Evolutionary conservation across 2,797 vertebrate genomes (phyloP).

Genomic region (Phoeniculus purpureus): DNA sequence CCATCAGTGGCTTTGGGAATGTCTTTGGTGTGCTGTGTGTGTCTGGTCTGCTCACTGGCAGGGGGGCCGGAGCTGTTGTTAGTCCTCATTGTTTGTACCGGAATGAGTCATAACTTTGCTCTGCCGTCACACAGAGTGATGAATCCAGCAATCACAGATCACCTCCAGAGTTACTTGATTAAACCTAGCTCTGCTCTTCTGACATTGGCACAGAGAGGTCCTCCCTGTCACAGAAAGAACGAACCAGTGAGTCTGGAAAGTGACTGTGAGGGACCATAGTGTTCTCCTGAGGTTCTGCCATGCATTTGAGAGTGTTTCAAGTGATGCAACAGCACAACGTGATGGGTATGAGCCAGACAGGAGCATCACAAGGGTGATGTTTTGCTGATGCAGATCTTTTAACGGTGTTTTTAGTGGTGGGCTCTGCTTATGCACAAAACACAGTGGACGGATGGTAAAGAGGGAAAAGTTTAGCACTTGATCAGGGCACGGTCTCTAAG

Average conservation of each 20-base stretch:
- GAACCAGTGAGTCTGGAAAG: not conserved
- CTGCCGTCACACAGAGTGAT: not conserved
- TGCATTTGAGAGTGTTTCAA: not conserved
- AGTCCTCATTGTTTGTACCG: not conserved
- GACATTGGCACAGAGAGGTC: not conserved
- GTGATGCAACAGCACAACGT: not conserved
- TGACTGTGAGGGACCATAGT: not conserved
- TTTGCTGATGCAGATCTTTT: not conserved
- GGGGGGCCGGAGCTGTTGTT: not conserved
- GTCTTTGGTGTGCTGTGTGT: not conserved
- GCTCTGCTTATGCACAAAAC: not conserved
- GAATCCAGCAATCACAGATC: not conserved
- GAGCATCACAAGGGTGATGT: not conserved
- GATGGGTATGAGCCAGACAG: not conserved
- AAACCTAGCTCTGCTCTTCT: not conserved
- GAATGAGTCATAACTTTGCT: not conserved
- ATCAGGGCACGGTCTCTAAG: not conserved
- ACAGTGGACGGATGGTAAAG: not conserved
- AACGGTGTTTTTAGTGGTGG: not conserved
- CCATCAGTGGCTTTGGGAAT: not conserved
- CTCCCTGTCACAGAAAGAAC: not conserved
- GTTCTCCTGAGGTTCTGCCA: not conserved
- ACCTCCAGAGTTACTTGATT: not conserved
- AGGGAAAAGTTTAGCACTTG: not conserved
- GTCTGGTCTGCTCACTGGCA: not conserved